Conservation (phyloP, 2,888 invertebrate genomes). For the Eupithecia centaureata region DNA sequence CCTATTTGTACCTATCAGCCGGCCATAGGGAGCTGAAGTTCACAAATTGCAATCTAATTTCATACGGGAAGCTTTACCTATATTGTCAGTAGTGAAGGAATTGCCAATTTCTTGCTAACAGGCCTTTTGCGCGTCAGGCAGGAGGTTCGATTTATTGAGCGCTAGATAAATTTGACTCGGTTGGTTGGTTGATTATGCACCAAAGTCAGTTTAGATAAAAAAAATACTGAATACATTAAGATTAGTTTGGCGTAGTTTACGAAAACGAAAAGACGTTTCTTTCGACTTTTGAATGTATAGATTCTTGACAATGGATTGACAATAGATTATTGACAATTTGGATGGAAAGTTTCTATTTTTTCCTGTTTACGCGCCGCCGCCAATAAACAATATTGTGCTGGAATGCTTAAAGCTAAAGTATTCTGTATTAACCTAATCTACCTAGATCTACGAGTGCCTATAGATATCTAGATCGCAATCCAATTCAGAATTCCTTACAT, state of each 20-base stretch:
- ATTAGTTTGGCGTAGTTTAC: too few species aligned
- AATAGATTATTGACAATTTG: too few species aligned
- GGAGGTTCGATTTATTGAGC: not conserved
- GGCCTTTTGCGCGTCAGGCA: not conserved
- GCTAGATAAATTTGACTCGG: not conserved
- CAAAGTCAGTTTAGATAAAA: too few species aligned
- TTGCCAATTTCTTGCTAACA: not conserved
- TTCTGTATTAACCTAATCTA: not conserved
- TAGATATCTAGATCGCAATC: constrained; percentile 28
- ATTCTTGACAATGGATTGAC: too few species aligned
- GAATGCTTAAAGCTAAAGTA: not conserved
- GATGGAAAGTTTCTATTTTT: too few species aligned
- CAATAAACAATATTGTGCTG: too few species aligned
- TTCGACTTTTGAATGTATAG: too few species aligned
- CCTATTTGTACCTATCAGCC: constrained; percentile 13
- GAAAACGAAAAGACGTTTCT: too few species aligned
- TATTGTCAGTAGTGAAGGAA: not conserved
- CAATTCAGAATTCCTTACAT: constrained; percentile 64
- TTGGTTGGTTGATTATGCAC: too few species aligned
- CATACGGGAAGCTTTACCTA: not conserved
- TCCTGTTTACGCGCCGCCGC: too few species aligned
- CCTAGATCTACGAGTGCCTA: not conserved
- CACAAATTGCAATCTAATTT: constrained; percentile 15
- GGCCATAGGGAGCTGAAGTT: not conserved
- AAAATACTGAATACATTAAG: too few species aligned